Conservation (phyloP, 2,797 vertebrate genomes). For the Arnoldichthys spilopterus region DNA sequence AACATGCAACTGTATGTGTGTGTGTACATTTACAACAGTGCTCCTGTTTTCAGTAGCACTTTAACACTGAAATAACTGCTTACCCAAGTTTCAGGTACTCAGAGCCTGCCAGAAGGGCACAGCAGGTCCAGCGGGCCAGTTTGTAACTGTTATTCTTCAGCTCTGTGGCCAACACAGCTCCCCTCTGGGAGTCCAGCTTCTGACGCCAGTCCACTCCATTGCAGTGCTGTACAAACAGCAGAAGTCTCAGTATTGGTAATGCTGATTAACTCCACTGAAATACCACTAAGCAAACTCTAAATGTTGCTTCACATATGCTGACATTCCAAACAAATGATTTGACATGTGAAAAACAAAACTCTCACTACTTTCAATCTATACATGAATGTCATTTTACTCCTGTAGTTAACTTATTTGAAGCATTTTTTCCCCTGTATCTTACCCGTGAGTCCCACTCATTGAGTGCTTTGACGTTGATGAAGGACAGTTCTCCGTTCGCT, state of each 20-base stretch:
- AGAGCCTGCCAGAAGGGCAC: conserved; percentile 92
- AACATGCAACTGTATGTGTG: neutral
- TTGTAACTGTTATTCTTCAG: conserved; percentile 99
- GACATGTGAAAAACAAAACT: neutral
- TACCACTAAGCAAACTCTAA: neutral
- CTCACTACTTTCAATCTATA: neutral
- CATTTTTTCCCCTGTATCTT: conserved; percentile 57
- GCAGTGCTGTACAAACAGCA: conserved; percentile 80
- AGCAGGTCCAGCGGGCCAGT: conserved; percentile 96
- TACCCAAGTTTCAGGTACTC: conserved; percentile 92
- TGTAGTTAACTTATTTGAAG: neutral
- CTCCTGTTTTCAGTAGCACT: too few species aligned
- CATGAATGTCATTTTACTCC: neutral
- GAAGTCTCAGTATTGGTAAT: neutral
- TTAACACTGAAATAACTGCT: too few species aligned
- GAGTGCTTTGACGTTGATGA: conserved; percentile 96
- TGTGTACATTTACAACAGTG: neutral
- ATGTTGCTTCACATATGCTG: neutral
- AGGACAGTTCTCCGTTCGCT: conserved; percentile 96
- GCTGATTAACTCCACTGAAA: neutral
- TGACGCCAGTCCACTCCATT: conserved; percentile 99
- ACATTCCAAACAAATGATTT: neutral
- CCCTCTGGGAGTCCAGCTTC: conserved; percentile 97
- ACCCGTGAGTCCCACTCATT: conserved; percentile 99
- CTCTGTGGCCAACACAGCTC: conserved; percentile 96